A percentile compares a stretch with the other conserved stretches of the same genome.
Conservation (phyloP, 1,140 invertebrate species). For the Phocides pigmalion region DNA sequence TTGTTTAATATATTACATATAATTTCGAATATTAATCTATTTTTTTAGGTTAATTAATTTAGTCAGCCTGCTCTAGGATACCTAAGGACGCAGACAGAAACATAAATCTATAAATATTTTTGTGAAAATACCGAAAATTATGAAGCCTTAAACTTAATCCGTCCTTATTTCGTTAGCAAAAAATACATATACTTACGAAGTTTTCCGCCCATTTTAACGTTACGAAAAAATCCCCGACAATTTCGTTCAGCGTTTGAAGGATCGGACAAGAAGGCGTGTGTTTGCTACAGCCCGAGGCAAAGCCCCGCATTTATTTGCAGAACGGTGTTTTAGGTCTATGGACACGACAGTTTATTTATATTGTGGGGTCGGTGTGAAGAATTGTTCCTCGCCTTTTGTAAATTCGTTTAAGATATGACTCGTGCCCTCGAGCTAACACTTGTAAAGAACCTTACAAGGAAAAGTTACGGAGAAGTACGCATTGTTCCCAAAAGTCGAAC, state of each 20-base stretch:
- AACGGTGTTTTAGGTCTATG: constrained; percentile 28
- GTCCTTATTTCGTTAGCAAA: background rate
- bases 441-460: constrained; percentile 15
- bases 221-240: constrained; percentile 10
- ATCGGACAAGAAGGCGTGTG: constrained; percentile 14
- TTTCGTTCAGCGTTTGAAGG: constrained; percentile 29
- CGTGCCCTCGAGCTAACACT: constrained; percentile 14
- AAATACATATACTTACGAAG: background rate
- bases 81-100: too few species aligned
- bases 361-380: constrained; percentile 32
- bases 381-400: constrained; percentile 28
- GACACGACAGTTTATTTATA: constrained; percentile 35
- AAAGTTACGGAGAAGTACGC: background rate
- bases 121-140: too few species aligned
- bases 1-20: too few species aligned
- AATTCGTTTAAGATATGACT: constrained; percentile 28
- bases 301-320: constrained; percentile 27
- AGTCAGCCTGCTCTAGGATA: too few species aligned
- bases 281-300: constrained; percentile 18
- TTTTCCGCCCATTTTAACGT: constrained; percentile 3
- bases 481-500: background rate
- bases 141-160: too few species aligned
- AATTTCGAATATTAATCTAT: too few species aligned
- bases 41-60: too few species aligned
- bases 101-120: too few species aligned